Base-by-base conservation (phyloP, 2,888 invertebrate species). In the Abrostola tripartita region DNA sequence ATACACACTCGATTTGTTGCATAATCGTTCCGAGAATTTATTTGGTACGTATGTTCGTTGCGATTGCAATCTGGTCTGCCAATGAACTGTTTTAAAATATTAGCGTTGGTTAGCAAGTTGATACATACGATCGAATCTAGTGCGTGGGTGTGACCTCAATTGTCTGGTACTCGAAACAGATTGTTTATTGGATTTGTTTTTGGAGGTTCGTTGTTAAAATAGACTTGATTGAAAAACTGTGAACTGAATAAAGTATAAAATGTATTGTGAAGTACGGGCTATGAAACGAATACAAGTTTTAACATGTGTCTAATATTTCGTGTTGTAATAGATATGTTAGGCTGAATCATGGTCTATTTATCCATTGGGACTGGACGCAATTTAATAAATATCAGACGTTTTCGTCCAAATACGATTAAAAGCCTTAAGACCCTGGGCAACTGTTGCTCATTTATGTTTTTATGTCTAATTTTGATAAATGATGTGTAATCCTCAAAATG, bases 71-170 rank as follows among this genome's bases (percentile, higher is more conserved):
- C 47, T 52, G 61, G 69, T 74, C 74, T 81, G 81, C 81, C 82
- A 86, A 85, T 85, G 83, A 81, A 81, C 78, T 81, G 73, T 84
- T 83, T 79, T 71, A 74, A 79, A 79, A 79, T 84, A 85, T 88
- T 88, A 87, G 83, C 86, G 81, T 84, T 76, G 72, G 81, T 88
- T 87, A 88, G 78, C 85, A 76, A 80, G 63, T 71, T 52, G 60
- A 74, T 74, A 69, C 41, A 58, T 74, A 68, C 24, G 61, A 52
- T 61, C 52, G 37, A 51, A 52, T 68, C 40, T 65, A 72, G 54
- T 65, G 78, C 74, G 88, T 90, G 74, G 88, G 90, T 74, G 85
- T 87, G 79, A 86, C 87, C 86, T 78, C 79, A 84, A 89, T 88
- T 62, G 71, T 61, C 9, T 68, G 69, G 61, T 64, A 62, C 70